These are phyloP conservation scores for Eulemur rubriventer DNA, from an alignment of 2,797 vertebrate genomes.

Conservation along the genomic window DNA sequence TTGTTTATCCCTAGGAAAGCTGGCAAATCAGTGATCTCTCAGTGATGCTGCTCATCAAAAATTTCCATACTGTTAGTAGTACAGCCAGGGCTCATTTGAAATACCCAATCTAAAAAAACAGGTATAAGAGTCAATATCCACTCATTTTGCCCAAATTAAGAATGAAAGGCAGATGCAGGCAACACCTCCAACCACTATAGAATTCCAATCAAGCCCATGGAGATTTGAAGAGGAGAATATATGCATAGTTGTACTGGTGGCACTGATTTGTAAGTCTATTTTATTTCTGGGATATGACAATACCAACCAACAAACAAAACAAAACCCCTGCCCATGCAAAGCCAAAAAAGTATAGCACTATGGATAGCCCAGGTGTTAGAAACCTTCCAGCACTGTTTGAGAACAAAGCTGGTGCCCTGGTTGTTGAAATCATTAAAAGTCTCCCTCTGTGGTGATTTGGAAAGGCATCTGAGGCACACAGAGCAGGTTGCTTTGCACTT, in stretches of 20 bases:
- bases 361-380: not conserved
- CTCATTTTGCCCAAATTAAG: constrained; percentile 28
- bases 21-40: not conserved
- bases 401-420: constrained; percentile 34
- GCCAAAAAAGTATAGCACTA: not conserved
- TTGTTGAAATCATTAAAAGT: constrained; percentile 65
- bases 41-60: not conserved
- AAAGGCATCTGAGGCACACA: not conserved
- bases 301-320: constrained; percentile 5
- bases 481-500: constrained; percentile 17
- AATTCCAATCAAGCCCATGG: not conserved
- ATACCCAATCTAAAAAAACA: not conserved
- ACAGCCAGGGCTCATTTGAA: constrained; percentile 11
- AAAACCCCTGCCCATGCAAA: constrained; percentile 2
- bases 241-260: not conserved
- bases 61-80: not conserved
- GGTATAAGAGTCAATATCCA: not conserved
- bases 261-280: not conserved
- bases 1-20: not conserved
- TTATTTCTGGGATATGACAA: constrained; percentile 38
- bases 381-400: not conserved
- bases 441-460: constrained; percentile 53
- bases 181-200: not conserved
- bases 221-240: not conserved
- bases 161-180: constrained; percentile 14